phyloP scores from a whole-genome alignment of 2,113 vertebrate species.

The Zootoca vivipara region DNA sequence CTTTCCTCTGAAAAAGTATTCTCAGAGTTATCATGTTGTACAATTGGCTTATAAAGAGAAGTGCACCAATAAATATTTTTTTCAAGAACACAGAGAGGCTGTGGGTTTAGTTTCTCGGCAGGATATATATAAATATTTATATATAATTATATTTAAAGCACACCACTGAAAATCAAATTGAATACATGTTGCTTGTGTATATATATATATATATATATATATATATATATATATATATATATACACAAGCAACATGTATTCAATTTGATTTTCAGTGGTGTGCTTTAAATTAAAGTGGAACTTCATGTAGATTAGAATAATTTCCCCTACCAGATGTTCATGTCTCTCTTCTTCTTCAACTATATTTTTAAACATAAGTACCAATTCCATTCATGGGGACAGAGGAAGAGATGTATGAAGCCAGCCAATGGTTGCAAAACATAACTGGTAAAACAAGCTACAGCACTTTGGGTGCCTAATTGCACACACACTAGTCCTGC shows the following conservation, averaged over 20 bases:
- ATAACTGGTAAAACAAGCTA: neutral
- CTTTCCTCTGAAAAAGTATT: neutral
- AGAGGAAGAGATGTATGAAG: neutral
- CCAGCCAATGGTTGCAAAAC: neutral
- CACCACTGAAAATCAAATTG: constrained; percentile 17
- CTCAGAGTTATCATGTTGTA: neutral
- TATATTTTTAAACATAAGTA: neutral
- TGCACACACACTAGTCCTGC: neutral
- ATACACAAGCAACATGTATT: constrained; percentile 15
- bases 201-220: too few relatives aligned
- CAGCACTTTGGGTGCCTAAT: neutral
- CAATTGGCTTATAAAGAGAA: constrained; percentile 16
- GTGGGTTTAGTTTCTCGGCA: neutral
- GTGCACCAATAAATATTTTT: constrained; percentile 15
- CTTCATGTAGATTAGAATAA: constrained; percentile 12
- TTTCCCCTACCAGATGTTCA: neutral
- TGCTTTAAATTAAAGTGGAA: constrained; percentile 14
- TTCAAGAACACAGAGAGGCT: constrained; percentile 1
- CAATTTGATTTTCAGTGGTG: constrained; percentile 17
- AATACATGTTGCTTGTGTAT: constrained; percentile 15
- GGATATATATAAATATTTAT: too few relatives aligned
- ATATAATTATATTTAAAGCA: constrained; percentile 21
- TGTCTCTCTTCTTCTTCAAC: neutral
- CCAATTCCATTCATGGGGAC: neutral
- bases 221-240: too few relatives aligned